phyloP scores from a whole-genome alignment of 1,140 invertebrate species.

The Danaus melanippus region DNA sequence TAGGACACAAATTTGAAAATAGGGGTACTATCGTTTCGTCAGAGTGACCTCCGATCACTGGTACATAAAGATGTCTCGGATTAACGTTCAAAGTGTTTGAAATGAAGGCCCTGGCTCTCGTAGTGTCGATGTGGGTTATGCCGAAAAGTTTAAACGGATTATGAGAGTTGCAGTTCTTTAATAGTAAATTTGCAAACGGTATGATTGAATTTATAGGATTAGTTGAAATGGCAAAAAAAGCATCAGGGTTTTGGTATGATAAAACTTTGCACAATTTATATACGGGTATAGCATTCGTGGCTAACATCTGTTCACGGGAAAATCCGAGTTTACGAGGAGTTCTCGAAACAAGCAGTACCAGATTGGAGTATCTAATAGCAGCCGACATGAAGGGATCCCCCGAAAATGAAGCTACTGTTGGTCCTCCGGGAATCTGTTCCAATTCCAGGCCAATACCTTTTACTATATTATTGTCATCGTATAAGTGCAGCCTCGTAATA shows the following conservation, averaged over 20 bases:
- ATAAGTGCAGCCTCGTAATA: conserved; percentile 30
- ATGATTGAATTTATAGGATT: conserved; percentile 48
- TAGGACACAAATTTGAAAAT: conserved; percentile 40
- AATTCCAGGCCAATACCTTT: conserved; percentile 30
- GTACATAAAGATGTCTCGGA: conserved; percentile 26
- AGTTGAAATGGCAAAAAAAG: conserved; percentile 39
- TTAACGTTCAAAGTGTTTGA: conserved; percentile 30
- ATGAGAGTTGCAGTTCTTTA: conserved; percentile 34
- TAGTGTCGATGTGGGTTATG: conserved; percentile 40
- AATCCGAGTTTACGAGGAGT: conserved; percentile 24
- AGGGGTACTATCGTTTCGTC: conserved; percentile 43
- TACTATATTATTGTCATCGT: conserved; percentile 36
- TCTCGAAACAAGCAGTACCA: conserved; percentile 37
- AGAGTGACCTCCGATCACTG: conserved; percentile 45
- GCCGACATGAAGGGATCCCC: conserved; percentile 22
- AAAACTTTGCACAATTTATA: conserved; percentile 32
- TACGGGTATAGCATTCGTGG: conserved; percentile 32
- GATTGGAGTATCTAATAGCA: conserved; percentile 28
- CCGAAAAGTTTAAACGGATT: conserved; percentile 44
- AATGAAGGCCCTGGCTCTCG: conserved; percentile 28
- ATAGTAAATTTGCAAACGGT: conserved; percentile 40
- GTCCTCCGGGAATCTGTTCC: conserved; percentile 28
- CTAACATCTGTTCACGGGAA: conserved; percentile 35
- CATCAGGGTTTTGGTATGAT: conserved; percentile 30
- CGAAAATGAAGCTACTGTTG: conserved; percentile 19